phyloP scores from a whole-genome alignment of 2,888 invertebrate species.

The Morpho achilles region DNA sequence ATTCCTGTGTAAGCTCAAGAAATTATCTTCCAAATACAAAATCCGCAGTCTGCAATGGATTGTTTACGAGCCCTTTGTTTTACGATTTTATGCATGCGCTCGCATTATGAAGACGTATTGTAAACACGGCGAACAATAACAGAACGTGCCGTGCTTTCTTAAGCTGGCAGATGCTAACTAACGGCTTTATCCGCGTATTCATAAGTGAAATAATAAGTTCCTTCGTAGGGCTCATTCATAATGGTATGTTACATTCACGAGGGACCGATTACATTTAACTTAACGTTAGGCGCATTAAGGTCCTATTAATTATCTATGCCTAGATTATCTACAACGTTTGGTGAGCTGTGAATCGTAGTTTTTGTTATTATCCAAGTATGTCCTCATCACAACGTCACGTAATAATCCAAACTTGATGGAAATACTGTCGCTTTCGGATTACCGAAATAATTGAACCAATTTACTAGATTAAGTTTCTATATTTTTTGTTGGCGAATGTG shows the following conservation, averaged over 20 bases:
- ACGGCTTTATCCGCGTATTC: constrained; percentile 21
- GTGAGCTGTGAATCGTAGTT: too few relatives aligned
- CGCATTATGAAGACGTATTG: constrained; percentile 25
- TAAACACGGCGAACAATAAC: constrained; percentile 24
- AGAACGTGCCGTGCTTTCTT: constrained; percentile 21
- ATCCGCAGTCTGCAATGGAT: constrained; percentile 7
- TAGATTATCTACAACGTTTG: too few relatives aligned
- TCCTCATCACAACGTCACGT: too few relatives aligned
- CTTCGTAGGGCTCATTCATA: not conserved
- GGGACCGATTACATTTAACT: too few relatives aligned
- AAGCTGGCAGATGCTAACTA: constrained; percentile 18
- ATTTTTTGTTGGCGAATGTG: constrained; percentile 56
- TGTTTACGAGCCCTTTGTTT: constrained; percentile 22
- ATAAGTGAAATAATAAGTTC: constrained; percentile 15
- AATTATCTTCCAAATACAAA: constrained; percentile 7
- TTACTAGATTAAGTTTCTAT: not conserved
- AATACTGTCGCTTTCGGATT: too few relatives aligned
- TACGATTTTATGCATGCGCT: constrained; percentile 20
- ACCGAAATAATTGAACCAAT: too few relatives aligned
- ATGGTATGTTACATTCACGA: not conserved
- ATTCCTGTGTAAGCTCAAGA: not conserved
- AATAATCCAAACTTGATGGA: too few relatives aligned
- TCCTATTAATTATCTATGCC: too few relatives aligned
- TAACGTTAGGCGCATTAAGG: too few relatives aligned
- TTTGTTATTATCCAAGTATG: too few relatives aligned